Evolutionary conservation across 2,888 invertebrate genomes (phyloP).

Genomic region (Parthenolecanium corni): DNA sequence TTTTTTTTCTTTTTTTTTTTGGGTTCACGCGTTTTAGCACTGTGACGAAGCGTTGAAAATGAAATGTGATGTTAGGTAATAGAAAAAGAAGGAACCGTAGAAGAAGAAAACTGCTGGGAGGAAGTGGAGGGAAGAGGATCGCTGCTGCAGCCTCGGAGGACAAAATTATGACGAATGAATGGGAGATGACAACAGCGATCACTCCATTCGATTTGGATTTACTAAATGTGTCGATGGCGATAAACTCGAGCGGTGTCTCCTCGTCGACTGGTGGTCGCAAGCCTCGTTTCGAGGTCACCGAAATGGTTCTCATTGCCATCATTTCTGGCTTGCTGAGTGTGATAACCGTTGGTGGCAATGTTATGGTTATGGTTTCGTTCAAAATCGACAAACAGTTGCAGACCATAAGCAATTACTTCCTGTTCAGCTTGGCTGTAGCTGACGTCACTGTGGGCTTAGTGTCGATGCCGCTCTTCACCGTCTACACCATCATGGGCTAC

Average conservation of each 20-base stretch:
- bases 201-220: conserved; percentile 1
- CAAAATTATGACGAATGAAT: conserved; percentile 15
- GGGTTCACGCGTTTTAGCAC: conserved; percentile 9
- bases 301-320: conserved; percentile 48
- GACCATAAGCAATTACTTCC: conserved; percentile 96
- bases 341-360: conserved; percentile 86
- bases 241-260: no score
- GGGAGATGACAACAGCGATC: conserved; percentile 11
- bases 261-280: background rate
- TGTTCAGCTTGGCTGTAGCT: conserved; percentile 84
- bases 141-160: conserved; percentile 7
- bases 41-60: conserved; percentile 11
- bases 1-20: background rate
- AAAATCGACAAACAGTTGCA: conserved; percentile 97
- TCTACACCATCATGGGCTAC: conserved; percentile 77
- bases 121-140: background rate
- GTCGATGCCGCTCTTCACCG: conserved; percentile 95
- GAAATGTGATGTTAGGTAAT: conserved; percentile 27
- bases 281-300: conserved; percentile 36
- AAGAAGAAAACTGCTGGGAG: conserved; percentile 25
- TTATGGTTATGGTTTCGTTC: conserved; percentile 96
- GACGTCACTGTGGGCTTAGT: conserved; percentile 94
- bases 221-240: conserved; percentile 4
- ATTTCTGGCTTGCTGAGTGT: conserved; percentile 69
- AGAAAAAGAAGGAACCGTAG: conserved; percentile 18